Percentiles rank a stretch among this genome's conserved stretches.
phyloP scores from a whole-genome alignment of 1,140 invertebrate genomes.

The Teleopsis dalmanni region DNA sequence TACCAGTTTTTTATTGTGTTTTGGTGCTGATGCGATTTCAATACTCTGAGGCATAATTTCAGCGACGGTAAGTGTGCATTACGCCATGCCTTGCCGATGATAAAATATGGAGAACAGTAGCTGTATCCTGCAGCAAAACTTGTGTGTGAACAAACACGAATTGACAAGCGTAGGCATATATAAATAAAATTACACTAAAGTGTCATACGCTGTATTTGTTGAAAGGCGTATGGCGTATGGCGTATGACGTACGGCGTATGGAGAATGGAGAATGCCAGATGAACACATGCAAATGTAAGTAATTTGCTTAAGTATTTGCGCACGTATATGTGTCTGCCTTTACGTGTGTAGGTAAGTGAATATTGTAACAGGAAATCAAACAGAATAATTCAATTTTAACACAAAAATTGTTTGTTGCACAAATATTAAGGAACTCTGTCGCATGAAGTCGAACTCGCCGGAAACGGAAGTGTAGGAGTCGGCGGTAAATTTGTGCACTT shows the following conservation, averaged over 20 bases:
- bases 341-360: too few relatives aligned
- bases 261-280: background rate
- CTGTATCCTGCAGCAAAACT: too few relatives aligned
- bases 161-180: too few relatives aligned
- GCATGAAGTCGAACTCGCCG: background rate
- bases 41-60: too few relatives aligned
- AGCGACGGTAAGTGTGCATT: too few relatives aligned
- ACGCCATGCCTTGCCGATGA: too few relatives aligned
- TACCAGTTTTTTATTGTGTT: too few relatives aligned
- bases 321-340: background rate
- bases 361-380: constrained; percentile 36
- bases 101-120: too few relatives aligned
- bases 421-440: background rate
- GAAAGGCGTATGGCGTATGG: background rate
- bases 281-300: background rate
- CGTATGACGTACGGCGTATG: background rate
- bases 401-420: background rate
- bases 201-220: background rate
- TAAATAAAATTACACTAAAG: too few relatives aligned
- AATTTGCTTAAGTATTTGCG: background rate
- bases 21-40: too few relatives aligned
- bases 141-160: too few relatives aligned
- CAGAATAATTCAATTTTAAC: constrained; percentile 41
- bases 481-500: too few relatives aligned
- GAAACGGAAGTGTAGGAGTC: constrained; percentile 1